These are phyloP conservation scores for Sycobia sp. DNA, from an alignment of 1,140 invertebrate genomes.

Conservation along the genomic window DNA sequence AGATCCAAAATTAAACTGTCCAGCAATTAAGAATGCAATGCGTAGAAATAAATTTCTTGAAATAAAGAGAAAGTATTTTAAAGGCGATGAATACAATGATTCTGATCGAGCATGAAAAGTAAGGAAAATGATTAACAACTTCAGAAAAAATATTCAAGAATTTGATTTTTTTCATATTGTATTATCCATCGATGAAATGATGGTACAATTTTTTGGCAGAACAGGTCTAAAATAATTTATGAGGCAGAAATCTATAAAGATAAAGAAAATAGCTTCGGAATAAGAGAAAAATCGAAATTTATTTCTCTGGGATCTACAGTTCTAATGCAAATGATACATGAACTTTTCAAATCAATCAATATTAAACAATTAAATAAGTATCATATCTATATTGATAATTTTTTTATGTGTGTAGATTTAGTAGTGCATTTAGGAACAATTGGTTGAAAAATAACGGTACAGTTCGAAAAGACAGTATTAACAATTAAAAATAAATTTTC, in stretches of 20 bases:
- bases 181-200: slow-evolving; percentile 15
- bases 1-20: slow-evolving; percentile 9
- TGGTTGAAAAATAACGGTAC: too few relatives aligned
- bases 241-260: background rate
- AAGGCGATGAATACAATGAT: slow-evolving; percentile 16
- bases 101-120: slow-evolving; percentile 26
- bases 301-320: slow-evolving; percentile 17
- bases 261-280: slow-evolving; percentile 1
- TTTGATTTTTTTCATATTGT: slow-evolving; percentile 26
- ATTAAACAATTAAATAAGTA: background rate
- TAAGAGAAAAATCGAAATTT: slow-evolving; percentile 2
- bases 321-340: slow-evolving; percentile 2
- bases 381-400: slow-evolving; percentile 1
- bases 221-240: slow-evolving; percentile 25
- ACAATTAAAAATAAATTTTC: too few relatives aligned
- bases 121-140: slow-evolving; percentile 24
- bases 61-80: slow-evolving; percentile 25
- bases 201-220: slow-evolving; percentile 8
- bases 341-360: slow-evolving; percentile 3
- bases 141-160: slow-evolving; percentile 17
- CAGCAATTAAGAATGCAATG: slow-evolving; percentile 1
- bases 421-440: background rate
- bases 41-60: slow-evolving; percentile 21
- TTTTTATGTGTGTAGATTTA: slow-evolving; percentile 1
- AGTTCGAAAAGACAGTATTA: too few relatives aligned